Evolutionary conservation across 2,888 invertebrate genomes (phyloP).

Genomic region (Pseudoips prasinana): DNA sequence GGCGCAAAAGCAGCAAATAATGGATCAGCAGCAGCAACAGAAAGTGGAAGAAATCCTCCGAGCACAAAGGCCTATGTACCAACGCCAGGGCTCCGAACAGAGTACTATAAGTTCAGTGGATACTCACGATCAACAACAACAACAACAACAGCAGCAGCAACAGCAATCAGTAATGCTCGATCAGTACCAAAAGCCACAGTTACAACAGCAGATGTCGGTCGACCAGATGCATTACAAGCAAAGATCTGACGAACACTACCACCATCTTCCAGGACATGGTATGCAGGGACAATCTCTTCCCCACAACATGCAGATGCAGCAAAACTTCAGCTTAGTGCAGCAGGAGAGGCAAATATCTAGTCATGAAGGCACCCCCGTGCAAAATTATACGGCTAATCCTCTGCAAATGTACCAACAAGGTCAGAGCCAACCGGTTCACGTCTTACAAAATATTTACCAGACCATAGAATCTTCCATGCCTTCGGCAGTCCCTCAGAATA

Average conservation of each 20-base stretch:
- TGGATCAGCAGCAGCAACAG: slow-evolving; percentile 79
- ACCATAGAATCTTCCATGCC: slow-evolving; percentile 41
- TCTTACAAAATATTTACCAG: slow-evolving; percentile 45
- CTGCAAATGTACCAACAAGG: slow-evolving; percentile 69
- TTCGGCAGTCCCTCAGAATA: slow-evolving; percentile 32
- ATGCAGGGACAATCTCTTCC: slow-evolving; percentile 74
- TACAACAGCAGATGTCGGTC: slow-evolving; percentile 67
- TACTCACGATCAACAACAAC: slow-evolving; percentile 58
- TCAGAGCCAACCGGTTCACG: slow-evolving; percentile 50
- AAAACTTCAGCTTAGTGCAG: slow-evolving; percentile 61
- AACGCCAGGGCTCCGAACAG: slow-evolving; percentile 71
- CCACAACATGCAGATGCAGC: slow-evolving; percentile 62
- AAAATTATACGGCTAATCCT: slow-evolving; percentile 71
- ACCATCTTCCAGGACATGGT: slow-evolving; percentile 44
- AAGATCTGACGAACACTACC: slow-evolving; percentile 63
- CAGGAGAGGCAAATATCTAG: slow-evolving; percentile 77
- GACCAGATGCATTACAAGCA: slow-evolving; percentile 64
- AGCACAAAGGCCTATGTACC: slow-evolving; percentile 65
- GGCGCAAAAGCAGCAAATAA: slow-evolving; percentile 74
- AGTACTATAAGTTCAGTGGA: slow-evolving; percentile 67
- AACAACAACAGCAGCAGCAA: slow-evolving; percentile 48
- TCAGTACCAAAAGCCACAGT: slow-evolving; percentile 47
- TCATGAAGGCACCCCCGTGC: slow-evolving; percentile 78
- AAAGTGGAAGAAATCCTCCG: slow-evolving; percentile 68
- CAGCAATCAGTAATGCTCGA: slow-evolving; percentile 49